These are phyloP conservation scores for Callorhinus ursinus DNA, from an alignment of 2,113 vertebrate genomes.

Conservation along the genomic window DNA sequence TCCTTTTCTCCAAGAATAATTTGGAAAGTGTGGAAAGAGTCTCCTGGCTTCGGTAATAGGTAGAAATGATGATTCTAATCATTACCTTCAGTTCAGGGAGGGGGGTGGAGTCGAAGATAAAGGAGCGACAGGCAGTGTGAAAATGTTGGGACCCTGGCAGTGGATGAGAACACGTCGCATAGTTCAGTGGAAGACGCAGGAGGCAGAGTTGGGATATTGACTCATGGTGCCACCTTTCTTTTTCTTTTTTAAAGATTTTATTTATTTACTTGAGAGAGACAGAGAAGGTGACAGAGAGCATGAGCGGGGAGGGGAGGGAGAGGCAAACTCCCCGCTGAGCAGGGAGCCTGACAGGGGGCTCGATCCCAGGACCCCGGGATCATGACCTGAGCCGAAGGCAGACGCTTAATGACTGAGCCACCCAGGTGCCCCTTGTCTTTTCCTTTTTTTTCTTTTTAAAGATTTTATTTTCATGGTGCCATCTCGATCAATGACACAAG, in stretches of 20 bases:
- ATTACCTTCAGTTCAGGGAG: not conserved
- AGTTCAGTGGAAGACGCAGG: rapidly evolving
- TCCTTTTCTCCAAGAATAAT: not conserved
- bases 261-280: too few relatives aligned
- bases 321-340: too few relatives aligned
- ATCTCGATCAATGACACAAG: not conserved
- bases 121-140: not conserved
- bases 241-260: too few relatives aligned
- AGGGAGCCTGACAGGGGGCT: too few relatives aligned
- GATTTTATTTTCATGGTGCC: not conserved
- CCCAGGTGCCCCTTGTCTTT: not conserved
- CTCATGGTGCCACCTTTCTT: too few relatives aligned
- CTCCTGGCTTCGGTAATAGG: not conserved
- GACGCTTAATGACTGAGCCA: too few relatives aligned
- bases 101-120: not conserved
- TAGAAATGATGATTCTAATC: not conserved
- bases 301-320: too few relatives aligned
- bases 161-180: rapidly evolving
- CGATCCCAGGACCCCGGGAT: too few relatives aligned
- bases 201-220: not conserved
- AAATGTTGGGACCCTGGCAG: rapidly evolving
- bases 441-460: not conserved
- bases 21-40: not conserved
- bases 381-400: too few relatives aligned
- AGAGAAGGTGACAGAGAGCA: too few relatives aligned